A percentile compares a stretch with the other conserved stretches of the same genome.
phyloP scores from a whole-genome alignment of 2,113 vertebrate genomes.

The Sphaerodactylus townsendi region DNA sequence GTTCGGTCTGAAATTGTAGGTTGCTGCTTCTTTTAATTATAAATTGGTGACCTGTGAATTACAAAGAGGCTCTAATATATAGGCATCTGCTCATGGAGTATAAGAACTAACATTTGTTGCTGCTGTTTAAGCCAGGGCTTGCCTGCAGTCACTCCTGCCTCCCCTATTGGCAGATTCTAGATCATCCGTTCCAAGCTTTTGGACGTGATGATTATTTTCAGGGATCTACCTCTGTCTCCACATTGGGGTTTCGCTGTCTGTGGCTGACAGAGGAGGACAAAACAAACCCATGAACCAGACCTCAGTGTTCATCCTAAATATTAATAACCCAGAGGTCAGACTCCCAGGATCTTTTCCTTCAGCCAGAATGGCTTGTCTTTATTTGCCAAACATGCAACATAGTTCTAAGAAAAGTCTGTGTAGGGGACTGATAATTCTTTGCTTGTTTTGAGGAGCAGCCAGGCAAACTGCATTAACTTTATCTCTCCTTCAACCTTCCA shows the following conservation, averaged over 20 bases:
- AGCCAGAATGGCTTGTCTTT: background rate
- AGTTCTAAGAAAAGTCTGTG: background rate
- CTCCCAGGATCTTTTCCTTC: background rate
- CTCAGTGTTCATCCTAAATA: background rate
- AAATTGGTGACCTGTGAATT: background rate
- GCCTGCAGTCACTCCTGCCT: background rate
- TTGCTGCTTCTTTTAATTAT: background rate
- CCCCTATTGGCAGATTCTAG: background rate
- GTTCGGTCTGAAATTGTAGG: background rate
- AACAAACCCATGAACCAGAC: background rate
- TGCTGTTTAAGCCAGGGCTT: background rate
- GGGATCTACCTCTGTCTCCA: background rate
- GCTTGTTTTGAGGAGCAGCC: background rate
- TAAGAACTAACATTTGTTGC: background rate
- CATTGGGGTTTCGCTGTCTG: background rate
- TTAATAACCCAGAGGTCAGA: slow-evolving; percentile 4
- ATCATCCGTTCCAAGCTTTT: background rate
- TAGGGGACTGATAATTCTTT: background rate
- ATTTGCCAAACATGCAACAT: background rate
- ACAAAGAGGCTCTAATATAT: background rate
- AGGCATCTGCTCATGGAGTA: background rate
- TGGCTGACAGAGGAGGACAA: background rate
- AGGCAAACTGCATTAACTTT: background rate
- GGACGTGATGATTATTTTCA: background rate
- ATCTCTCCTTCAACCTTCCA: background rate